Percentiles rank a stretch among this genome's conserved stretches.
Conservation (phyloP, 1,140 invertebrate genomes). For the Drosophila tsacasi region DNA sequence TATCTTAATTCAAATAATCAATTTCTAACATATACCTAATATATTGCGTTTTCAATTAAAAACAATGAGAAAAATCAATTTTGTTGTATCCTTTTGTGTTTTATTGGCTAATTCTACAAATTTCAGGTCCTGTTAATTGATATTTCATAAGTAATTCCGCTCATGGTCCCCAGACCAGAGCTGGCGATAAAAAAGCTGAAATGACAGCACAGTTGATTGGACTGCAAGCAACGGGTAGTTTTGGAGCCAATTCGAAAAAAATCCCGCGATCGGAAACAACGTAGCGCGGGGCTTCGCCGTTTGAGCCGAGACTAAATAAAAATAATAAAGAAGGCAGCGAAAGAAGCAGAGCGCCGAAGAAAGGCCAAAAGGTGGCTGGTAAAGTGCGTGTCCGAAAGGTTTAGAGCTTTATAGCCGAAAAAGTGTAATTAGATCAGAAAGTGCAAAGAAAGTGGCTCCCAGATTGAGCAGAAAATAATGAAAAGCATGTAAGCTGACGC, state of each 20-base stretch:
- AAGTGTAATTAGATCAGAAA: constrained; percentile 13
- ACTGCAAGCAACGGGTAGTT: background rate
- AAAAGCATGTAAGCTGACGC: constrained; percentile 36
- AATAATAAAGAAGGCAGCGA: background rate
- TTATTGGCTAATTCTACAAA: no score
- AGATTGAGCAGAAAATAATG: constrained; percentile 3
- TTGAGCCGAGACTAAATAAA: constrained; percentile 37
- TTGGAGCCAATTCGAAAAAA: no score
- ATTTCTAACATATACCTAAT: no score
- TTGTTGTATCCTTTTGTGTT: no score
- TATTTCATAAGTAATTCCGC: background rate
- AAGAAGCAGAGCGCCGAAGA: constrained; percentile 1
- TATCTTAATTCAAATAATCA: no score
- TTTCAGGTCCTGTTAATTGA: no score
- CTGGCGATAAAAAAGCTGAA: background rate
- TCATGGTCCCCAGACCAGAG: no score
- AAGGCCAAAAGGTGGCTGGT: constrained; percentile 15
- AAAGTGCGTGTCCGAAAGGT: constrained; percentile 29
- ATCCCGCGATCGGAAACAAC: background rate
- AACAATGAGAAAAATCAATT: no score
- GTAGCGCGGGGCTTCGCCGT: constrained; percentile 1
- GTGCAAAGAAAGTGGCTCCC: constrained; percentile 4
- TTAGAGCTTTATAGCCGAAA: background rate
- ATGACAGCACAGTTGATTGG: background rate
- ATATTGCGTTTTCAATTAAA: no score